phyloP scores from a whole-genome alignment of 2,113 vertebrate genomes.

The Otocyon megalotis region DNA sequence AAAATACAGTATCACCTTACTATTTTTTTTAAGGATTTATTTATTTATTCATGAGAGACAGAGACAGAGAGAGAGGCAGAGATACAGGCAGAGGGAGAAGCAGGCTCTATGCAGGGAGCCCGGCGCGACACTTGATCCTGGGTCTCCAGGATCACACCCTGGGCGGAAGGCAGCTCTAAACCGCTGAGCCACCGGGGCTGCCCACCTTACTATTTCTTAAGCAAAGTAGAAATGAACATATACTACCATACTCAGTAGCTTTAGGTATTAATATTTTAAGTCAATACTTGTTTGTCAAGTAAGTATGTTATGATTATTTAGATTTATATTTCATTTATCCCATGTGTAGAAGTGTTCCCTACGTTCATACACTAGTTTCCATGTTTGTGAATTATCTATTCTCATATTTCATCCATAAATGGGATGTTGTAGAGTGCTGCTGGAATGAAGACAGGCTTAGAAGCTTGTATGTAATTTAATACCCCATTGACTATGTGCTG shows the following conservation, averaged over 20 bases:
- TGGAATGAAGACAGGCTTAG: neutral
- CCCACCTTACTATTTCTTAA: neutral
- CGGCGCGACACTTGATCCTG: fast-evolving
- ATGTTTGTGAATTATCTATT: neutral
- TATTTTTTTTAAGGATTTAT: neutral
- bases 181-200: no score
- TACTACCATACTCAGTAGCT: neutral
- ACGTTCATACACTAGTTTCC: neutral
- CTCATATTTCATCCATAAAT: neutral
- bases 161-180: no score
- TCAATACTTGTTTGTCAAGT: neutral
- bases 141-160: no score
- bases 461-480: neutral
- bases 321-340: neutral
- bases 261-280: neutral
- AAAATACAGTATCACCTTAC: neutral
- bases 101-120: no score
- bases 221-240: neutral
- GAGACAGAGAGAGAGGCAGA: no score
- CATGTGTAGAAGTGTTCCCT: neutral
- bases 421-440: neutral
- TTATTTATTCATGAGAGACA: no score
- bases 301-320: constrained; percentile 2
- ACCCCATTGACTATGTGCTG: neutral
- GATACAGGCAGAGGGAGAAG: no score